These are phyloP conservation scores for Melanostoma scalare DNA, from an alignment of 2,888 invertebrate genomes.

Conservation along the genomic window DNA sequence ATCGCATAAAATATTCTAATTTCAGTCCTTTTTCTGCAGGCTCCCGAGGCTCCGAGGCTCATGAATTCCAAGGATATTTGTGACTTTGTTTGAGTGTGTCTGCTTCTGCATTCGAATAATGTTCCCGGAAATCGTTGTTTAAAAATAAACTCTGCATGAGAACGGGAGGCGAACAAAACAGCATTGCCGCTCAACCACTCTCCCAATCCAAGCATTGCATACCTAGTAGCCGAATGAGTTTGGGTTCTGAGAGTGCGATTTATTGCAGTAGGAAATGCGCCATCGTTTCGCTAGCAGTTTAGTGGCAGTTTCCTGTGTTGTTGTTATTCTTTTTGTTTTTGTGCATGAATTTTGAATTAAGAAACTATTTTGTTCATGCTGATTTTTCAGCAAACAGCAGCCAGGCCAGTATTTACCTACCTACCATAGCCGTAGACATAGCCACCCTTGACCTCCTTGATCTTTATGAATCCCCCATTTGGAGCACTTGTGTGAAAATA, in stretches of 20 bases:
- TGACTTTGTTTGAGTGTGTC: slow-evolving; percentile 66
- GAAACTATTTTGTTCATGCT: slow-evolving; percentile 44
- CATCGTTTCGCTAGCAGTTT: slow-evolving; percentile 65
- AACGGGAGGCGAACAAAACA: slow-evolving; percentile 23
- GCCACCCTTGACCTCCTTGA: slow-evolving; percentile 58
- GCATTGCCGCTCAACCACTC: slow-evolving; percentile 14
- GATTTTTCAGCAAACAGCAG: slow-evolving; percentile 21
- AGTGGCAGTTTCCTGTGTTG: slow-evolving; percentile 68
- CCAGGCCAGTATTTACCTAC: background rate
- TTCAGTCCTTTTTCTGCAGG: slow-evolving; percentile 68
- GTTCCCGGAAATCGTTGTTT: slow-evolving; percentile 73
- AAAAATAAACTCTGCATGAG: slow-evolving; percentile 67
- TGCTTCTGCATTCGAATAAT: slow-evolving; percentile 65
- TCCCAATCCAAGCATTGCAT: slow-evolving; percentile 21
- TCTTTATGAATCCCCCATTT: slow-evolving; percentile 52
- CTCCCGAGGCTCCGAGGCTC: slow-evolving; percentile 46
- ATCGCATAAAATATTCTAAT: slow-evolving; percentile 73
- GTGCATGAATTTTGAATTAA: slow-evolving; percentile 62
- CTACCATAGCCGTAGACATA: background rate
- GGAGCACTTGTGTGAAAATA: slow-evolving; percentile 45
- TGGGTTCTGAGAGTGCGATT: slow-evolving; percentile 54
- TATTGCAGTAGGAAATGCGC: slow-evolving; percentile 71
- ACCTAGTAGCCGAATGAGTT: slow-evolving; percentile 22
- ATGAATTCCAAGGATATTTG: slow-evolving; percentile 70
- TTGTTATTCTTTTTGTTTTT: slow-evolving; percentile 62